phyloP scores from a whole-genome alignment of 2,113 vertebrate species.

The Dicentrarchus labrax region DNA sequence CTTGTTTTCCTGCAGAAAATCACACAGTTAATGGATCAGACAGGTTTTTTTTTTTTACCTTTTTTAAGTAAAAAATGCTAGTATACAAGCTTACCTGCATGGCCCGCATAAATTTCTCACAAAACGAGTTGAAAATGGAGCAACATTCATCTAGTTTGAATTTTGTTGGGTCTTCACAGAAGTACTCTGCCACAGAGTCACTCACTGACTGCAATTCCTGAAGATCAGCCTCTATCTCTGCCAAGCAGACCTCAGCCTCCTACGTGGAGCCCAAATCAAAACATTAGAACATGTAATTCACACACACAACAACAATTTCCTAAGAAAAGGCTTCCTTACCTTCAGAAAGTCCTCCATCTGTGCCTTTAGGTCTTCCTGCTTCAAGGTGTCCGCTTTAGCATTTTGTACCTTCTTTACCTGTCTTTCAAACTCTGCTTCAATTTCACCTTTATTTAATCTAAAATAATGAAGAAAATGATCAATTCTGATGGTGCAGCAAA shows the following conservation, averaged over 20 bases:
- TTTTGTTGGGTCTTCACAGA: slow-evolving; percentile 83
- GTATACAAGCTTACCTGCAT: slow-evolving; percentile 71
- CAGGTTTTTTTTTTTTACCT: not conserved
- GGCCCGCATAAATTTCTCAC: slow-evolving; percentile 81
- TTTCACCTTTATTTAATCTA: slow-evolving; percentile 82
- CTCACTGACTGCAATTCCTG: slow-evolving; percentile 70
- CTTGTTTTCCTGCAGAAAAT: slow-evolving; percentile 81
- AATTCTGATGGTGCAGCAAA: not conserved
- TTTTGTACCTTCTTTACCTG: slow-evolving; percentile 73
- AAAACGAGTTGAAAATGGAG: slow-evolving; percentile 84
- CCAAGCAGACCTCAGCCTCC: slow-evolving; percentile 77
- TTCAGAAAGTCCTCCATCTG: slow-evolving; percentile 83
- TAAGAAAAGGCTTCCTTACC: slow-evolving; percentile 58
- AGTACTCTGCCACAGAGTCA: slow-evolving; percentile 82
- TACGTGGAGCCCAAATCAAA: slow-evolving; percentile 44
- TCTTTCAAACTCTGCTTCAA: slow-evolving; percentile 80
- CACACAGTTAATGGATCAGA: not conserved
- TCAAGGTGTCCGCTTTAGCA: slow-evolving; percentile 64
- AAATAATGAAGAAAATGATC: not conserved
- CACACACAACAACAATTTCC: not conserved
- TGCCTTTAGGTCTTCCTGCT: slow-evolving; percentile 79
- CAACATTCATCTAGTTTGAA: slow-evolving; percentile 86
- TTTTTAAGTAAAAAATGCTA: not conserved
- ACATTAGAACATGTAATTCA: not conserved
- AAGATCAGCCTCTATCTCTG: slow-evolving; percentile 68